Evolutionary conservation across 2,113 vertebrate genomes (phyloP).

Genomic region (Pteruthius melanotis): DNA sequence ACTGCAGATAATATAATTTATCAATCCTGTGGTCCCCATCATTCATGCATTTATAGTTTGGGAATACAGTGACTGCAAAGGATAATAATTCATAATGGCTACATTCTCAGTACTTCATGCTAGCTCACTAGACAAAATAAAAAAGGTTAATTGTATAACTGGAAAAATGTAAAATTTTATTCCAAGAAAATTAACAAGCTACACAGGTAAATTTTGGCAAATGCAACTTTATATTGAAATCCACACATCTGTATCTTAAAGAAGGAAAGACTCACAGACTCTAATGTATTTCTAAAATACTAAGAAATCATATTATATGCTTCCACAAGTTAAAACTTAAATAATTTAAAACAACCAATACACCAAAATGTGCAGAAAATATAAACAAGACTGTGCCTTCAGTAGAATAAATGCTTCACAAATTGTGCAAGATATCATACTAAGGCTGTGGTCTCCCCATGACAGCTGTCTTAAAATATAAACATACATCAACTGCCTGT

Average conservation of each 20-base stretch:
- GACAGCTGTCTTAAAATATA: constrained; percentile 89
- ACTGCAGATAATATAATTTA: constrained; percentile 70
- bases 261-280: constrained; percentile 99
- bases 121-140: constrained; percentile 76
- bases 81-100: constrained; percentile 66
- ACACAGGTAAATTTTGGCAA: constrained; percentile 99
- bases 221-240: constrained; percentile 99
- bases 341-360: constrained; percentile 95
- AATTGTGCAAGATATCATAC: constrained; percentile 98
- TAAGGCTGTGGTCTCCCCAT: constrained; percentile 98
- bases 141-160: constrained; percentile 79
- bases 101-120: constrained; percentile 70
- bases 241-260: constrained; percentile 98
- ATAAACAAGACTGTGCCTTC: constrained; percentile 99
- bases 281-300: constrained; percentile 98
- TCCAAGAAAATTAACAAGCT: constrained; percentile 98
- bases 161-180: constrained; percentile 97
- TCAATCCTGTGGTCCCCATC: constrained; percentile 69
- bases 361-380: constrained; percentile 97
- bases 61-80: constrained; percentile 71
- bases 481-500: constrained; percentile 82
- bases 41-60: constrained; percentile 72
- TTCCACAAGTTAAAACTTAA: constrained; percentile 96
- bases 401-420: constrained; percentile 93
- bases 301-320: constrained; percentile 97